Evolutionary conservation across 2,797 vertebrate genomes (phyloP).

Genomic region (Aplochiton taeniatus): DNA sequence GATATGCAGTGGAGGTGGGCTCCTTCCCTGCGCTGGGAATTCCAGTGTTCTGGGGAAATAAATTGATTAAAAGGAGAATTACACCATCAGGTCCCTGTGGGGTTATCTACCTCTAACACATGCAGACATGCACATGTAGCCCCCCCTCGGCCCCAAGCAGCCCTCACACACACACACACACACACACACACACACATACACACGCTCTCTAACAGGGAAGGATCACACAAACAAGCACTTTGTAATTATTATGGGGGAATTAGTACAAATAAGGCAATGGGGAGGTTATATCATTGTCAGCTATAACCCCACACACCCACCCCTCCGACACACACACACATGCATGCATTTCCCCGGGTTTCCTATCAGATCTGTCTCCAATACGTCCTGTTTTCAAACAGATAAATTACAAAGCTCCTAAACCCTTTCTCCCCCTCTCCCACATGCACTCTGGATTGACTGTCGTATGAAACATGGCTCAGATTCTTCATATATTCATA

Average conservation of each 20-base stretch:
- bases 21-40: slow-evolving; percentile 18
- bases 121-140: not conserved
- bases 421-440: slow-evolving; percentile 24
- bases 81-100: slow-evolving; percentile 29
- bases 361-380: too few species aligned
- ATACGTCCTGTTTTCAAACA: not conserved
- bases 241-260: not conserved
- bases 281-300: not conserved
- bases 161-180: slow-evolving; percentile 6
- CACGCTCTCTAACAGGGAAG: not conserved
- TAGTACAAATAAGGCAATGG: not conserved
- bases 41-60: slow-evolving; percentile 36
- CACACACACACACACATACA: not conserved
- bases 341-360: not conserved
- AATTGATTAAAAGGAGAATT: slow-evolving; percentile 42
- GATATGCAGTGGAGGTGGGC: slow-evolving; percentile 19
- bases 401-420: not conserved
- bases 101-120: not conserved
- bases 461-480: slow-evolving; percentile 48
- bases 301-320: not conserved
- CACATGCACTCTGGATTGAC: slow-evolving; percentile 34
- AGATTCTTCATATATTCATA: slow-evolving; percentile 52
- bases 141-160: slow-evolving; percentile 4
- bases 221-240: slow-evolving; percentile 1
- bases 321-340: slow-evolving; percentile 21